A percentile compares a stretch with the other conserved stretches of the same genome.
phyloP scores from a whole-genome alignment of 1,140 invertebrate genomes.

The Adoxophyes honmai region DNA sequence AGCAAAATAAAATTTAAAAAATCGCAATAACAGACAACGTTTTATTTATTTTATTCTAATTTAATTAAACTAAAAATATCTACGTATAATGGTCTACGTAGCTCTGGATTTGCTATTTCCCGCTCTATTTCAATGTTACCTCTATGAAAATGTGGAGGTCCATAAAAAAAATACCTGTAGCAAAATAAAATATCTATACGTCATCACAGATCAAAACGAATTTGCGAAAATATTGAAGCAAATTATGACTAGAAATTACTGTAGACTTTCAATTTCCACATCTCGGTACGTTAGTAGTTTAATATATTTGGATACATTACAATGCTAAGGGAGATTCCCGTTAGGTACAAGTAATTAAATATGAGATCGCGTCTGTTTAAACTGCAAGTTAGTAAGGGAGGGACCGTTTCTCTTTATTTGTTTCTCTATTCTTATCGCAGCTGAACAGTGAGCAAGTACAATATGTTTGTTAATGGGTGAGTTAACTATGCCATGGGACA shows the following conservation, averaged over 20 bases:
- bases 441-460: too few species aligned
- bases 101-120: too few species aligned
- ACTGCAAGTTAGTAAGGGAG: background rate
- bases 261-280: conserved; percentile 13
- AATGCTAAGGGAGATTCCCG: background rate
- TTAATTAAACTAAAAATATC: too few species aligned
- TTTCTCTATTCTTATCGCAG: too few species aligned
- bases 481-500: too few species aligned
- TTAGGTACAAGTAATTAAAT: background rate
- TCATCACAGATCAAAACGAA: background rate
- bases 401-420: too few species aligned
- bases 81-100: too few species aligned
- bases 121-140: too few species aligned
- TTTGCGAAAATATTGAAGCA: conserved; percentile 20
- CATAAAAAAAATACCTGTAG: background rate
- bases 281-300: background rate
- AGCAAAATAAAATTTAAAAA: conserved; percentile 4
- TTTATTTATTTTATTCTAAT: too few species aligned
- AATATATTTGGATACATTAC: background rate
- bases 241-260: conserved; percentile 33
- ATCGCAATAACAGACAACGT: conserved; percentile 17
- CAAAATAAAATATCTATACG: background rate
- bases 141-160: background rate
- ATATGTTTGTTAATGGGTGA: too few species aligned
- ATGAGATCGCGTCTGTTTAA: conserved; percentile 4